phyloP scores from a whole-genome alignment of 2,113 vertebrate genomes.

The Castor canadensis region DNA sequence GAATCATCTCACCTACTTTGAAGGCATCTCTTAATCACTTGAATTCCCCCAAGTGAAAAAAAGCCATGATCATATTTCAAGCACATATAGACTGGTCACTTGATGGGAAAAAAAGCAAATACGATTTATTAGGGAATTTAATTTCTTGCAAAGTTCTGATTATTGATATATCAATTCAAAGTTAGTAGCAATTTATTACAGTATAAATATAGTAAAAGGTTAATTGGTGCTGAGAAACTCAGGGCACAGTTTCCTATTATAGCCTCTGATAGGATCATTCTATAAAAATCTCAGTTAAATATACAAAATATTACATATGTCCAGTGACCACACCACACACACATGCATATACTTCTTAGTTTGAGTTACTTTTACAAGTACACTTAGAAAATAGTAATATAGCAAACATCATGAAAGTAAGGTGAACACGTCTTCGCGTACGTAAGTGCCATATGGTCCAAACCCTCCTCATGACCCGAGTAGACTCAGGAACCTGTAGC shows the following conservation, averaged over 20 bases:
- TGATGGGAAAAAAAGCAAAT: background rate
- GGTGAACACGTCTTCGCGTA: too few relatives aligned
- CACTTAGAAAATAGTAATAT: background rate
- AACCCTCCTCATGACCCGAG: background rate
- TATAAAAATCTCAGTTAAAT: background rate
- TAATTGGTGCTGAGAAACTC: background rate
- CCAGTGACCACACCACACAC: background rate
- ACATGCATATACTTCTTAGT: background rate
- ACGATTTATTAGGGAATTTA: background rate
- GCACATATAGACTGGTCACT: background rate
- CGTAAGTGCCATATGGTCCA: rapidly evolving
- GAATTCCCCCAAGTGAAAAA: background rate
- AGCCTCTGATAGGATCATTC: background rate
- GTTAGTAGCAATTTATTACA: background rate
- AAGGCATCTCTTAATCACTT: background rate
- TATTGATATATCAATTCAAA: background rate
- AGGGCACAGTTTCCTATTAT: background rate
- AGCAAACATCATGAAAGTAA: background rate
- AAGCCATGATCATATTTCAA: background rate
- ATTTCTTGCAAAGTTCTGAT: background rate
- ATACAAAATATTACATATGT: background rate
- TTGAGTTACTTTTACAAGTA: background rate
- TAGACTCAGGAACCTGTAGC: background rate
- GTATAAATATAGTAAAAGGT: background rate
- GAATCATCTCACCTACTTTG: background rate